Percentiles rank a stretch among this genome's conserved stretches.
Conservation (phyloP, 2,113 vertebrate genomes). For the Bubo scandiacus region DNA sequence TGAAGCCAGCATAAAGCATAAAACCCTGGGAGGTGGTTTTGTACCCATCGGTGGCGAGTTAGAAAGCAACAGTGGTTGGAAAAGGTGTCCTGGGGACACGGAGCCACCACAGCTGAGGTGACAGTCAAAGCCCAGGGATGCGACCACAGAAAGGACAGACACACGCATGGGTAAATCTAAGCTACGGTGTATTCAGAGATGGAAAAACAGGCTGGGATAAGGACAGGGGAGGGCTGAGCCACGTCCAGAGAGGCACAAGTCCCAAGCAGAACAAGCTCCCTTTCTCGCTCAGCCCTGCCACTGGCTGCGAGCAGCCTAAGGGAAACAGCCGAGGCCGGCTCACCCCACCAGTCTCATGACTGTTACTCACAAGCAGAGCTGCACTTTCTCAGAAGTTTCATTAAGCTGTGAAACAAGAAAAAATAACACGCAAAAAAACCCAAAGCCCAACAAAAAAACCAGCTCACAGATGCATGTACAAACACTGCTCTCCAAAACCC, state of each 20-base stretch:
- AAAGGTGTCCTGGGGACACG: background rate
- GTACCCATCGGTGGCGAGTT: background rate
- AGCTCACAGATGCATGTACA: background rate
- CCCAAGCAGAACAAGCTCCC: background rate
- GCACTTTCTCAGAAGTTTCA: background rate
- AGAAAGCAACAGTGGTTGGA: background rate
- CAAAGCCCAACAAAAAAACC: background rate
- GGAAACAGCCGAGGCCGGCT: background rate
- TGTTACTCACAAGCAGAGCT: conserved; percentile 28
- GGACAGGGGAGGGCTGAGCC: background rate
- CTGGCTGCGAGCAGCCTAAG: background rate
- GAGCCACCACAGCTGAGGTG: accelerated
- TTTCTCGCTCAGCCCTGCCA: background rate
- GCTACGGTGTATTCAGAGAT: background rate
- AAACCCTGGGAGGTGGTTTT: accelerated
- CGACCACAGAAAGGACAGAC: background rate
- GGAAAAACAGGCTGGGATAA: background rate
- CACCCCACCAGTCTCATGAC: background rate
- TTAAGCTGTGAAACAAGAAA: background rate
- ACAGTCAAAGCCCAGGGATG: background rate
- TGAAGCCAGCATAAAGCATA: background rate
- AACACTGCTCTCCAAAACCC: background rate
- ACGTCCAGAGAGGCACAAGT: background rate
- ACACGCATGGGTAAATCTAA: background rate
- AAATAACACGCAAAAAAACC: background rate